Conservation (phyloP, 2,888 invertebrate genomes). For the Oxytorus armatus region DNA sequence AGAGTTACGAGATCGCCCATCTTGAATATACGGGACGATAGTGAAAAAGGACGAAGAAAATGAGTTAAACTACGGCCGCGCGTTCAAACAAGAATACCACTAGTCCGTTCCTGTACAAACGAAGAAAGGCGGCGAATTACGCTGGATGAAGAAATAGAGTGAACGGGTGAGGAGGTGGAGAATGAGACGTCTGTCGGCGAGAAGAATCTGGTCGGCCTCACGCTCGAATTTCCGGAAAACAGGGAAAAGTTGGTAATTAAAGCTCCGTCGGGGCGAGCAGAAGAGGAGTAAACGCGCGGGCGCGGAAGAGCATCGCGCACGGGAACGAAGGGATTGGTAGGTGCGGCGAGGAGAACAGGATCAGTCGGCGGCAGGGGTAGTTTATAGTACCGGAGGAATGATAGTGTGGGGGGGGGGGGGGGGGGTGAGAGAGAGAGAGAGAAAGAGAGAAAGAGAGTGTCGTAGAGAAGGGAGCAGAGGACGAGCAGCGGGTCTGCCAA, state of each 20-base stretch:
- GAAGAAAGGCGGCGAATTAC: constrained; percentile 59
- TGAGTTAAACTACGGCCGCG: constrained; percentile 43
- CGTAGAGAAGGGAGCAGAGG: constrained; percentile 61
- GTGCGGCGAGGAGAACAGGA: constrained; percentile 60
- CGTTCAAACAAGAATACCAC: constrained; percentile 51
- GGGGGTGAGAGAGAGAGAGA: constrained; percentile 60
- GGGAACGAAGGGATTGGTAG: constrained; percentile 62
- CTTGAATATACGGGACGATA: constrained; percentile 21
- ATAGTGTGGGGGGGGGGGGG: constrained; percentile 56
- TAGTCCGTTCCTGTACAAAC: constrained; percentile 36
- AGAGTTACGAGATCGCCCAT: constrained; percentile 18
- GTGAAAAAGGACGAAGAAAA: constrained; percentile 19
- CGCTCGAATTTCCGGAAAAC: constrained; percentile 77
- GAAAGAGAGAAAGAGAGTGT: constrained; percentile 45
- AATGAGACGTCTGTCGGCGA: constrained; percentile 66
- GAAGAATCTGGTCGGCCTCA: constrained; percentile 74
- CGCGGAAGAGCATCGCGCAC: constrained; percentile 47
- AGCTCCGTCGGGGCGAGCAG: constrained; percentile 68
- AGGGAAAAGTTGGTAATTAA: constrained; percentile 83
- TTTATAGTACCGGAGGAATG: constrained; percentile 64
- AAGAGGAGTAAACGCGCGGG: constrained; percentile 56
- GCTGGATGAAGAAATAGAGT: constrained; percentile 65
- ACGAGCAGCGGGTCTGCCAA: constrained; percentile 53
- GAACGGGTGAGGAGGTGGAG: constrained; percentile 54
- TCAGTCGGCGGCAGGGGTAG: constrained; percentile 65